These are phyloP conservation scores for Oriolus oriolus DNA, from an alignment of 2,113 vertebrate species.

Conservation along the genomic window DNA sequence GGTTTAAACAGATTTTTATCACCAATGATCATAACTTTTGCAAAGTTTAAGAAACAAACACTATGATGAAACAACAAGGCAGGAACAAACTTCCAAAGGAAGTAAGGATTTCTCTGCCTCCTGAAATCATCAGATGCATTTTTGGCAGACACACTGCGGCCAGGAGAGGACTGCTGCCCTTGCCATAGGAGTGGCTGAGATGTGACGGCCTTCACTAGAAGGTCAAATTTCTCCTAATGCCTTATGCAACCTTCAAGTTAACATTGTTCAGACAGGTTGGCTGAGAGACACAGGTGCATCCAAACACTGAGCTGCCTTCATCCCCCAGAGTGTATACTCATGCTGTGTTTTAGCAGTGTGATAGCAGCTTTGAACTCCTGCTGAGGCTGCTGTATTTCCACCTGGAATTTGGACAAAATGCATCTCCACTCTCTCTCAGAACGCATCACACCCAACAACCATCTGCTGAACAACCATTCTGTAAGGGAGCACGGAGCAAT, in stretches of 20 bases:
- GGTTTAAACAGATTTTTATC: constrained; percentile 18
- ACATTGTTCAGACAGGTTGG: not conserved
- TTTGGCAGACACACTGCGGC: not conserved
- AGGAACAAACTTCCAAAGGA: not conserved
- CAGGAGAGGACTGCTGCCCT: not conserved
- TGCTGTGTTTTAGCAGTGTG: not conserved
- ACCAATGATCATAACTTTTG: not conserved
- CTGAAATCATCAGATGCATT: not conserved
- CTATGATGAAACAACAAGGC: not conserved
- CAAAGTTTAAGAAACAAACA: not conserved
- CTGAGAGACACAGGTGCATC: not conserved
- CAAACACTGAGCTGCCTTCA: not conserved
- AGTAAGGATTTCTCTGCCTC: not conserved
- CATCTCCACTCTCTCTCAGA: not conserved
- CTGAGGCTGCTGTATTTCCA: not conserved
- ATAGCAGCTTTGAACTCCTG: not conserved
- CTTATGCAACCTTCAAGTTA: not conserved
- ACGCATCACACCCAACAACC: not conserved
- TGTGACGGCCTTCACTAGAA: not conserved
- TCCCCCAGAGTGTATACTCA: not conserved
- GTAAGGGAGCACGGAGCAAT: not conserved
- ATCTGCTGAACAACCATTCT: not conserved
- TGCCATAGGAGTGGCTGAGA: not conserved
- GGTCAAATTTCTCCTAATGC: not conserved
- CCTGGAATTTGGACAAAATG: not conserved